phyloP scores from a whole-genome alignment of 2,888 invertebrate species.

The Trichopria drosophilae region DNA sequence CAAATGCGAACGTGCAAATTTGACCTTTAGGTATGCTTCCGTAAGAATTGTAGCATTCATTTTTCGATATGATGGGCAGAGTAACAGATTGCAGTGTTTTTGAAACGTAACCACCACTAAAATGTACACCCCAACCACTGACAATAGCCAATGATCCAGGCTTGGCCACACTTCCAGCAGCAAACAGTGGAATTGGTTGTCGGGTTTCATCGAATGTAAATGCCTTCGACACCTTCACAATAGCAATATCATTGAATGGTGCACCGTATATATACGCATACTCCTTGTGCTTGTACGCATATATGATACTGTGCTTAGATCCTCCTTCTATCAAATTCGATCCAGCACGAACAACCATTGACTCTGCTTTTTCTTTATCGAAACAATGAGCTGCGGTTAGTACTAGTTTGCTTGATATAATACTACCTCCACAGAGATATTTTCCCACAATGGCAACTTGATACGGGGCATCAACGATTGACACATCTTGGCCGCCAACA shows the following conservation, averaged over 20 bases:
- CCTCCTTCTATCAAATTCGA: conserved; percentile 62
- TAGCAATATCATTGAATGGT: conserved; percentile 60
- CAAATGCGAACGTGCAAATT: too few relatives aligned
- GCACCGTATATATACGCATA: conserved; percentile 57
- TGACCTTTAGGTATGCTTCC: conserved; percentile 49
- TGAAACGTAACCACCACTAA: conserved; percentile 37
- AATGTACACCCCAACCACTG: conserved; percentile 44
- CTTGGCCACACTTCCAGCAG: too few relatives aligned
- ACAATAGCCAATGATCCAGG: conserved; percentile 36
- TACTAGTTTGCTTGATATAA: conserved; percentile 60
- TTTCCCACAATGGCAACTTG: conserved; percentile 61
- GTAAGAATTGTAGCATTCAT: conserved; percentile 52
- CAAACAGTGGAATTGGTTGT: conserved; percentile 59
- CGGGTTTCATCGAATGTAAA: conserved; percentile 59
- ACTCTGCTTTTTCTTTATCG: conserved; percentile 37
- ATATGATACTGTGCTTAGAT: conserved; percentile 57
- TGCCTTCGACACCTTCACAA: conserved; percentile 60
- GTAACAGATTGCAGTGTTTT: conserved; percentile 59
- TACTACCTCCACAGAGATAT: conserved; percentile 66
- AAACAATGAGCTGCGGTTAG: conserved; percentile 66
- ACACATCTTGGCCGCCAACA: conserved; percentile 60
- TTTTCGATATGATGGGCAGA: conserved; percentile 62
- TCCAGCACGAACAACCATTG: conserved; percentile 55
- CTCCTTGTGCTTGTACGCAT: conserved; percentile 60
- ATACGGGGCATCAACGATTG: conserved; percentile 60